Percentiles rank a stretch among this genome's conserved stretches.
Evolutionary conservation across 2,113 vertebrate genomes (phyloP).

Genomic region (Gopherus flavomarginatus): DNA sequence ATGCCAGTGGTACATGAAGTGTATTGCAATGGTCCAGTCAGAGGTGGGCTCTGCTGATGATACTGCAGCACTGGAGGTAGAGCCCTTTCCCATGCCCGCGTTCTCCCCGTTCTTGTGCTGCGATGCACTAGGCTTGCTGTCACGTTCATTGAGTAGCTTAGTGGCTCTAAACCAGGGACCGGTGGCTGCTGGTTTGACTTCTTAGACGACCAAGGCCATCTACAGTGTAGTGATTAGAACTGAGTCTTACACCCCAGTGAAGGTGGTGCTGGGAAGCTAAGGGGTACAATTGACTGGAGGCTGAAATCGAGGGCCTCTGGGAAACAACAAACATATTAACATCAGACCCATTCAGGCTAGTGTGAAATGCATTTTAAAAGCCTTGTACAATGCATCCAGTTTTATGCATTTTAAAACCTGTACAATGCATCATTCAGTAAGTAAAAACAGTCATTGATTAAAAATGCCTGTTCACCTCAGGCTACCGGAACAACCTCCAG

Average conservation of each 20-base stretch:
- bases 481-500: accelerated
- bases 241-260: not conserved
- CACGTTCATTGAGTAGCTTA: not conserved
- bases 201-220: not conserved
- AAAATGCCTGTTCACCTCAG: accelerated
- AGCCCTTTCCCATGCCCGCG: not conserved
- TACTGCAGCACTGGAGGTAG: constrained; percentile 41
- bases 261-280: accelerated
- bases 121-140: not conserved
- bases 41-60: constrained; percentile 59
- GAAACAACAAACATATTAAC: constrained; percentile 59
- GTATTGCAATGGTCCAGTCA: not conserved
- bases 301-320: not conserved
- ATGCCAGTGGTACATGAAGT: not conserved
- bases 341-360: not conserved
- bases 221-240: not conserved
- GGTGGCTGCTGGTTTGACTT: accelerated
- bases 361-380: not conserved
- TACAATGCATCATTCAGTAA: accelerated
- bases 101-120: accelerated
- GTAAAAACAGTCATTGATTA: not conserved
- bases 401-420: not conserved
- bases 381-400: accelerated
- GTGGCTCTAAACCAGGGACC: not conserved
- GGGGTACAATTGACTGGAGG: not conserved